Base-by-base conservation (phyloP, 2,888 invertebrate genomes). In the Chydorus sphaericus region DNA sequence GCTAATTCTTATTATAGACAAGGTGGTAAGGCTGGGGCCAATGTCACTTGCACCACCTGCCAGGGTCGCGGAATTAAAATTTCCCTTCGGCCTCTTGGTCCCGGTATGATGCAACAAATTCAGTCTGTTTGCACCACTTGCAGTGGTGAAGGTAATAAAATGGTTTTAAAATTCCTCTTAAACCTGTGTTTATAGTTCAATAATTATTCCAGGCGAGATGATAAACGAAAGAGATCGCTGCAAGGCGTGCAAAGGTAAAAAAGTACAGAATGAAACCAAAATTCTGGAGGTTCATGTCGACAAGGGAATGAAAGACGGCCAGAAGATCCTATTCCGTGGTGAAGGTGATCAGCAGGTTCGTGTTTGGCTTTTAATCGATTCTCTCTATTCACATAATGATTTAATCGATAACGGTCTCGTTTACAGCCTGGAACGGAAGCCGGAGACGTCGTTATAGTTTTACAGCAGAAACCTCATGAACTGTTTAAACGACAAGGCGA, bases 361-460 rank as follows among this genome's bases (percentile, higher is more conserved):
- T 26, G 20, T 18, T 36, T n/a, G n/a, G n/a, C 1, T 20, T 31
- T 14, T 33, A 50, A 10, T 20, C 54, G 14, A 14, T 26, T 18
- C 16, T 55, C 29, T 18, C 29, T 28, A 20, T 18, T 20, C 29
- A 14, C 33, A 26, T 16, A 10, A 48, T 48, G 48, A 29, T 39
- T 28, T 5, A 20, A 31, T 48, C 23, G n/a, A 28, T 31, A 29
- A 16, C 20, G 23, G 4, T 30, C 16, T 57, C 59, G 59, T 54
- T 66, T 68, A 23, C 77, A 85, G 73, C 87, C 89, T 55, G 85
- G 83, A 60, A 77, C 85, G 33, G 85, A 86, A 64, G 80, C 88
- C 16, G 93, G 93, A 10, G 90, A 94, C 74, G 83, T 94, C 31
- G 79, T 92, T 55, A 87, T 93, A 65, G 78, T 93, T 39, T 71